These are phyloP conservation scores for Exocentrus adspersus DNA, from an alignment of 2,888 invertebrate genomes.

Conservation along the genomic window DNA sequence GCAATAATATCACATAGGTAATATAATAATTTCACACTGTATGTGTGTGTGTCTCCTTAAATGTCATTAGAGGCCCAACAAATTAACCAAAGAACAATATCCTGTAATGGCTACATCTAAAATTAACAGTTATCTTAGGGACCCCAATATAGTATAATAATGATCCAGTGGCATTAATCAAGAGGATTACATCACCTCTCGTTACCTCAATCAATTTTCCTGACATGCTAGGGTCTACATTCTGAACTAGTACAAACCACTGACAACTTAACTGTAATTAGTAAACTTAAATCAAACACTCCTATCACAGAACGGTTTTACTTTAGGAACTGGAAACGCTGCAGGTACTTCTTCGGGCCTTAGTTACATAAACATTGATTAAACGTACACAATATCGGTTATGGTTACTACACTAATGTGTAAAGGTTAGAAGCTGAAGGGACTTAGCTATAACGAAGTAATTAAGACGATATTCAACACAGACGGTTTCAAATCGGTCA, in stretches of 20 bases:
- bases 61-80: no score
- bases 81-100: background rate
- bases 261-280: background rate
- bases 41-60: no score
- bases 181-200: constrained; percentile 3
- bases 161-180: constrained; percentile 1
- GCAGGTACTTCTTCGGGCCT: background rate
- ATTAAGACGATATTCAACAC: no score
- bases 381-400: background rate
- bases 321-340: background rate
- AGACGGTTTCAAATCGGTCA: no score
- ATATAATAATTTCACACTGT: no score
- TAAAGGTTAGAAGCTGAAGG: no score
- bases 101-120: background rate
- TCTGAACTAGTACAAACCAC: background rate
- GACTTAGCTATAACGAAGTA: no score
- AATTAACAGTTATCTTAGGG: background rate
- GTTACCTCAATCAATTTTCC: constrained; percentile 3
- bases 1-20: no score
- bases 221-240: background rate
- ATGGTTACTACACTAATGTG: no score
- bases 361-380: background rate
- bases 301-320: background rate
- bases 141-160: constrained; percentile 1
- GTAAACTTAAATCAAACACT: constrained; percentile 3